Evolutionary conservation across 2,113 vertebrate genomes (phyloP).

Genomic region (Limnothrissa miodon): DNA sequence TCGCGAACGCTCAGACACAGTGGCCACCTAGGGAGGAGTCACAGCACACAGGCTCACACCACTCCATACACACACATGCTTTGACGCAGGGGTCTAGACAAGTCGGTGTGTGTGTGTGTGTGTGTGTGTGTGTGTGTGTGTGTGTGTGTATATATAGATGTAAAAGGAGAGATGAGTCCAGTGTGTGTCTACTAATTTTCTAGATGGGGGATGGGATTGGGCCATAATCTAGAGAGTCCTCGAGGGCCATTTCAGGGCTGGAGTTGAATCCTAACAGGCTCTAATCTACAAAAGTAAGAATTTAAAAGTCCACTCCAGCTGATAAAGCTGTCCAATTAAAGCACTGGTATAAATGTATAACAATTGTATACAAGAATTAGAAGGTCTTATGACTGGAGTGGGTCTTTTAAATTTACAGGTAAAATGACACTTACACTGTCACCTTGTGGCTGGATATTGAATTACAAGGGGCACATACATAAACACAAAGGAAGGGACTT

Average conservation of each 20-base stretch:
- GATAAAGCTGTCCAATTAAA: neutral
- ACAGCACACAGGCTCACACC: constrained; percentile 12
- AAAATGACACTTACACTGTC: neutral
- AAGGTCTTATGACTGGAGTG: neutral
- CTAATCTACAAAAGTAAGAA: neutral
- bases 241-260: constrained; percentile 5
- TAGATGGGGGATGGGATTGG: neutral
- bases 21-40: constrained; percentile 81
- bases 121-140: neutral
- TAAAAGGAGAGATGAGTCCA: neutral
- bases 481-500: neutral
- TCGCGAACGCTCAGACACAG: constrained; percentile 93
- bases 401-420: neutral
- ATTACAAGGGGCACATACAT: constrained; percentile 7
- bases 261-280: neutral
- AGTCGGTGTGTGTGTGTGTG: neutral
- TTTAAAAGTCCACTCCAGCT: neutral
- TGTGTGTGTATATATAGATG: neutral
- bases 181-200: neutral
- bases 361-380: no score
- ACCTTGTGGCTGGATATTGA: neutral
- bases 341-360: neutral
- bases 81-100: neutral
- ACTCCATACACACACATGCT: neutral
- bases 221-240: neutral